Evolutionary conservation across 2,797 vertebrate genomes (phyloP).

Genomic region (Falco novaeseelandiae): DNA sequence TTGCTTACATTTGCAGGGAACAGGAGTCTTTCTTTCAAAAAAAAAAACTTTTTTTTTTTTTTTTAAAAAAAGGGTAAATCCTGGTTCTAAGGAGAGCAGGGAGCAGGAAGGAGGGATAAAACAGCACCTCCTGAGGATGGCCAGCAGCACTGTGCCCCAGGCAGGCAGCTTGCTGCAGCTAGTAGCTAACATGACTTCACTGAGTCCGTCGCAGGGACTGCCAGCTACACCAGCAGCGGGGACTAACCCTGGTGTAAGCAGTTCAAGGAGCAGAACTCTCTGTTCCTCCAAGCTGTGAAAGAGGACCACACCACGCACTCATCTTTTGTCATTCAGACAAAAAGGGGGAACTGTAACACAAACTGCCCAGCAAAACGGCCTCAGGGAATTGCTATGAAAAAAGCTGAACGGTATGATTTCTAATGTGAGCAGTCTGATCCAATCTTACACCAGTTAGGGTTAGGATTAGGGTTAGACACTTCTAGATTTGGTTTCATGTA

Average conservation of each 20-base stretch:
- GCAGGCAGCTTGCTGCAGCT: background rate
- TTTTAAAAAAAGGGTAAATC: background rate
- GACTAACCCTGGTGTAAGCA: rapidly evolving
- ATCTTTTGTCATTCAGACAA: background rate
- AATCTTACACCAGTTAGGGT: background rate
- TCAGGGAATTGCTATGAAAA: background rate
- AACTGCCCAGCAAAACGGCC: background rate
- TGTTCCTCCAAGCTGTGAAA: background rate
- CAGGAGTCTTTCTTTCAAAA: background rate
- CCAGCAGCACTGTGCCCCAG: background rate
- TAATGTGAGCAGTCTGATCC: background rate
- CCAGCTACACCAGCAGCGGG: background rate
- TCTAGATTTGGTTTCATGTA: background rate
- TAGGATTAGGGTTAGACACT: background rate
- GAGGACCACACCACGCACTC: rapidly evolving
- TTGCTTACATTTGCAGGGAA: background rate
- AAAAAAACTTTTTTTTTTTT: too few species aligned
- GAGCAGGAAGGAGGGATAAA: background rate
- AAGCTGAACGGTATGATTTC: background rate
- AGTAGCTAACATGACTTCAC: background rate
- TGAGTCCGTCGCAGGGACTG: background rate
- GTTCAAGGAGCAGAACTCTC: background rate
- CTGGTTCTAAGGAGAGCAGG: background rate
- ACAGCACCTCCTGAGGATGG: background rate
- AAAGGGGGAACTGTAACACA: background rate